Conservation (phyloP, 2,888 invertebrate genomes). For the Gastracanthus pulcherrimus region DNA sequence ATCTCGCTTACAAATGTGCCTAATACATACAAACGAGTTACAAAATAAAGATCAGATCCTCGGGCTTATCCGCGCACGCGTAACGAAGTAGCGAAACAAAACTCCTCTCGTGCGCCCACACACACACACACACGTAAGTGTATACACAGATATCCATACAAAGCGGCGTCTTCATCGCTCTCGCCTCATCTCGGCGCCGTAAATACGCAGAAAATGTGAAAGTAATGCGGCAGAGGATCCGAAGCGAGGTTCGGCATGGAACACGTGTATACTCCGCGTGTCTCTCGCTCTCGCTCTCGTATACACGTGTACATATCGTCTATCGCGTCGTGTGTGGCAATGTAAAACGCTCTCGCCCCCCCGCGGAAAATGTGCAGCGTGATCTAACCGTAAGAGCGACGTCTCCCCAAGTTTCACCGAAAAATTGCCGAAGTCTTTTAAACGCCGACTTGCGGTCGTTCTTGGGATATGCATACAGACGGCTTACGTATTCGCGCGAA, state of each 20-base stretch:
- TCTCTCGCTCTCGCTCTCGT: neutral
- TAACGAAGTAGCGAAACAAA: slow-evolving; percentile 32
- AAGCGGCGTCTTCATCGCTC: neutral
- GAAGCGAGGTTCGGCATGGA: neutral
- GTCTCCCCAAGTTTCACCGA: neutral
- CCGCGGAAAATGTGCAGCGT: neutral
- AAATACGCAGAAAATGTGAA: slow-evolving; percentile 42
- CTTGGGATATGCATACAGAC: neutral
- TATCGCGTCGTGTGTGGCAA: neutral
- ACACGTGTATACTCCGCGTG: neutral
- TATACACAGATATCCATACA: neutral
- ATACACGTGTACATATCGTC: neutral
- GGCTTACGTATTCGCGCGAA: neutral
- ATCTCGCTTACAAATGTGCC: neutral
- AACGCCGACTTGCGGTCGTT: neutral
- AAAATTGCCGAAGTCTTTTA: neutral
- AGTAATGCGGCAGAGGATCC: slow-evolving; percentile 25
- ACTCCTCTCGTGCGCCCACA: neutral
- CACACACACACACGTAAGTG: neutral
- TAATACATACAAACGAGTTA: neutral
- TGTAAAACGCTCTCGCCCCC: neutral
- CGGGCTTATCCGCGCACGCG: slow-evolving; percentile 1
- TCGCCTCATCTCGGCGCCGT: neutral
- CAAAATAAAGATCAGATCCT: slow-evolving; percentile 8
- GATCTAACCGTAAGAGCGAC: neutral